Percentiles rank a stretch among this genome's conserved stretches.
phyloP scores from a whole-genome alignment of 1,140 invertebrate species.

The Drosophila tropicalis region DNA sequence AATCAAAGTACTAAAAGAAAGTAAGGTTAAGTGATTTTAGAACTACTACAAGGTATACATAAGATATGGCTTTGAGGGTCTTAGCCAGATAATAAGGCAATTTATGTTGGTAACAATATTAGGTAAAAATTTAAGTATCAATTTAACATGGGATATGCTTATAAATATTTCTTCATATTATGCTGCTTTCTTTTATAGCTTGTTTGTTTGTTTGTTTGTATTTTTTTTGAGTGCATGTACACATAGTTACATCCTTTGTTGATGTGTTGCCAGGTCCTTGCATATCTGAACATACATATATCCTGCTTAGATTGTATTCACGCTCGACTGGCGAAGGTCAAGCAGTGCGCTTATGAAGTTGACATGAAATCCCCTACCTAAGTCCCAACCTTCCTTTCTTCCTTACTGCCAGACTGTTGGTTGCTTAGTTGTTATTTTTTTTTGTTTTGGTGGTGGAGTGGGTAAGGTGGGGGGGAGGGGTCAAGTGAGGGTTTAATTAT shows the following conservation, averaged over 20 bases:
- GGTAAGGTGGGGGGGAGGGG: too few species aligned
- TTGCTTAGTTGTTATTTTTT: not conserved
- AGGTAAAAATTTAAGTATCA: too few species aligned
- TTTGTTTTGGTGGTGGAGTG: constrained; percentile 4
- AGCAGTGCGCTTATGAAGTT: constrained; percentile 63
- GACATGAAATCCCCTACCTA: constrained; percentile 45
- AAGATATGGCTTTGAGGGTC: too few species aligned
- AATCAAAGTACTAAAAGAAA: too few species aligned
- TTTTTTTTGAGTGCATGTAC: not conserved
- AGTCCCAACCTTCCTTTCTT: not conserved
- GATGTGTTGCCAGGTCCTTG: constrained; percentile 46
- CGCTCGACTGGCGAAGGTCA: constrained; percentile 47
- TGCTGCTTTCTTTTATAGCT: too few species aligned
- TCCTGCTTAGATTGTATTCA: constrained; percentile 44
- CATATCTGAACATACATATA: constrained; percentile 29
- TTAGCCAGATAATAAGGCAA: too few species aligned
- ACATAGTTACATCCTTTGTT: constrained; percentile 10
- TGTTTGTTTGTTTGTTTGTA: too few species aligned
- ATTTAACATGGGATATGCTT: too few species aligned
- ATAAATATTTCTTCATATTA: too few species aligned
- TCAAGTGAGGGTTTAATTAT: constrained; percentile 72
- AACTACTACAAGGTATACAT: too few species aligned
- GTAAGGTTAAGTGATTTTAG: too few species aligned
- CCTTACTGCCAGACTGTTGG: not conserved
- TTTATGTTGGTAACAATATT: too few species aligned